Base-by-base conservation (phyloP, 2,888 invertebrate species). In the Ennomos quercinarius region DNA sequence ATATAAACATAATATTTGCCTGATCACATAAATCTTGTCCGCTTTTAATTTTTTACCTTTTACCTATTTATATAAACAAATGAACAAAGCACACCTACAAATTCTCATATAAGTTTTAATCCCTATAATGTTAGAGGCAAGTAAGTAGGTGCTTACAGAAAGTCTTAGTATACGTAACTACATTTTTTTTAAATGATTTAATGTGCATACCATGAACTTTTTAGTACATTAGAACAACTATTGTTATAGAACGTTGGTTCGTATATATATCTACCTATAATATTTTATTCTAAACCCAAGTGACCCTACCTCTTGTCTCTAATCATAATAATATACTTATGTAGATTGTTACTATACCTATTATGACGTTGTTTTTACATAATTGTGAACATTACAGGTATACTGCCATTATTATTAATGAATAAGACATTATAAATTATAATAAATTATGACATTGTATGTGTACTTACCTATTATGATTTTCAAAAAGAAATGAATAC, bases 401-500 rank as follows among this genome's bases (percentile, higher is more conserved):
- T 55, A 56, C 60, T 60, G 60, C 60, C 60, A 55, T 60, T 55
- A 55, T 54, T 47, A 39, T 55, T 50, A 55, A 45, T 53, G 39
- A 57, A 57, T 49, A 57, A 50, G 50, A 58, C 42, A 51, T 57
- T 38, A 56, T 51, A 44, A 41, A 49, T 43, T 34, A 56, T 48
- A 47, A 40, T 40, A 40, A 51, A 60, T 39, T 50, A 58, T 57
- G 39, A 62, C 34, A 48, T 45, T 47, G 36, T 55, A 62, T 43
- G 4, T 27, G 27, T 27, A 27, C 27, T 27, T 17, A 17, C 17
- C 13, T 54, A 58, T 54, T 64, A 59, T 61, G 49, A 55, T 66
- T 64, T 66, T 54, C 61, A 58, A 64, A 63, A 62, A 58, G 58
- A 47, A 48, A 54, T 55, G 53, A 66, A 60, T 64, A 63, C 61